A percentile compares a stretch with the other conserved stretches of the same genome.
These are phyloP conservation scores for Ptyas mucosa DNA, from an alignment of 2,113 vertebrate species.

Conservation along the genomic window DNA sequence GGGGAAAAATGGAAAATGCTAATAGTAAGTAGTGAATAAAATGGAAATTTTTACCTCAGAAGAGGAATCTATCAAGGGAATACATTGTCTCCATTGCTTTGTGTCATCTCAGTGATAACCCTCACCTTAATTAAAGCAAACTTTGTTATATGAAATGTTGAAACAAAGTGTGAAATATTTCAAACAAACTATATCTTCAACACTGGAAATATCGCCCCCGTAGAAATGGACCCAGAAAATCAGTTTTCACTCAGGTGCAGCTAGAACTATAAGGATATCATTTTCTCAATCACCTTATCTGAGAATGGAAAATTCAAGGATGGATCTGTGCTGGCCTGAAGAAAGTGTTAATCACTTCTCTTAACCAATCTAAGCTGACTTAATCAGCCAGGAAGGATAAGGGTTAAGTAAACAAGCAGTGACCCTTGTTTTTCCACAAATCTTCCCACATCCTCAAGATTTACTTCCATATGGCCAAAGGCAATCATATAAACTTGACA, in stretches of 20 bases:
- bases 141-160: not conserved
- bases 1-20: not conserved
- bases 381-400: not conserved
- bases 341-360: not conserved
- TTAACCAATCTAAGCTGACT: not conserved
- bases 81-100: not conserved
- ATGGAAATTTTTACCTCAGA: not conserved
- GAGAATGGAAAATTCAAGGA: not conserved
- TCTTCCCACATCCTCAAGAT: not conserved
- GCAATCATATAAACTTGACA: not conserved
- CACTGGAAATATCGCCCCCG: not conserved
- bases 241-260: not conserved
- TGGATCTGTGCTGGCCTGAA: not conserved
- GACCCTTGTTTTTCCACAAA: not conserved
- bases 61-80: not conserved
- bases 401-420: not conserved
- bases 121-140: not conserved
- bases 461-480: not conserved
- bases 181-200: not conserved
- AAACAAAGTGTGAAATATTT: not conserved
- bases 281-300: not conserved
- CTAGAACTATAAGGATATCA: not conserved
- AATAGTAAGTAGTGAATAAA: not conserved
- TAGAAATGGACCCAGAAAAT: not conserved
- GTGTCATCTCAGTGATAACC: not conserved